Base-by-base conservation (phyloP, 2,797 vertebrate species). In the Enteromius mattozi region DNA sequence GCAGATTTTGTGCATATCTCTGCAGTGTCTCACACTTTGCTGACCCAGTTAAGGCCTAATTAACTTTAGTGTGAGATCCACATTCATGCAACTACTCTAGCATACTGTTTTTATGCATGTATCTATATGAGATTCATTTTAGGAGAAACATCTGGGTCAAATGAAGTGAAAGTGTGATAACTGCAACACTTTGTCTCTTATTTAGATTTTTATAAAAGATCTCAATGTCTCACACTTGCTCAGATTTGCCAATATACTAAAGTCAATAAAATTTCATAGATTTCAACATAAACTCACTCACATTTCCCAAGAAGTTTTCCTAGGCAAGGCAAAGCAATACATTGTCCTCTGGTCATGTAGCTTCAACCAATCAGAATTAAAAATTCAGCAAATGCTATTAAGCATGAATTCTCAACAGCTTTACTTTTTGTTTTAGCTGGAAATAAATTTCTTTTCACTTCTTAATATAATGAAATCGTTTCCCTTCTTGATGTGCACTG, bases 361-460 rank as follows among this genome's bases (percentile, higher is more conserved):
- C n/a, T 59, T 63, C 59, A 78, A 33, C 47, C 71, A 54, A 75
- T 54, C 71, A 54, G 17, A 75, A n/a, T 51, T 6, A 7, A 54
- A 49, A 33, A 33, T 45, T 30, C n/a, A 21, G 9, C 3, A 21
- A 42, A 71, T 30, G 10, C 49, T 17, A 51, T 27, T 27, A 65
- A 47, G 27, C 6, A 33, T 35, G 6, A 16, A 40, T 6, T 19
- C 3, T 80, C 30, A 54, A 27, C 19, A n/a, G 21, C 21, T 45
- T 40, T 8, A 40, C 37, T 40, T 9, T 40, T 37, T 37, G 6
- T 37, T 37, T 40, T 37, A 7, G 37, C 37, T 40, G 40, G 8
- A 45, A 45, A 45, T 45, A 13, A 35, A 35, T n/a, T 30, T 54
- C 14, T 54, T 66, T 24, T 17, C 0, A 45, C 21, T 54, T 42